phyloP scores from a whole-genome alignment of 2,888 invertebrate genomes.

The Drosophila austrosaltans region DNA sequence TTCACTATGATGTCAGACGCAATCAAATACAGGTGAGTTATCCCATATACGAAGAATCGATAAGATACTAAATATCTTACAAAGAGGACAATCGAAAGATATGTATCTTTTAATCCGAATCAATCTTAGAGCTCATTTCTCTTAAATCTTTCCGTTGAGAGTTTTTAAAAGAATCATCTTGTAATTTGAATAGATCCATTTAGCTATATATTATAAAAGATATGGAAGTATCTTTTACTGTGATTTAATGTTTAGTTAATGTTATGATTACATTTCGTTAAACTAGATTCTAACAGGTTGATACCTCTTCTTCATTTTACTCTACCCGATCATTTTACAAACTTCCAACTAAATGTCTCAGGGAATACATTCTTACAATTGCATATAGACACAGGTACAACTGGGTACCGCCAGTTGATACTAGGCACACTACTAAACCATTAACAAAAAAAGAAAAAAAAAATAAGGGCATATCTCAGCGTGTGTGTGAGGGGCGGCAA shows the following conservation, averaged over 20 bases:
- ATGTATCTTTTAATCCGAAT: no score
- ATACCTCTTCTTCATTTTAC: neutral
- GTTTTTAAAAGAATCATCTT: no score
- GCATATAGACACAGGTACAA: constrained; percentile 1
- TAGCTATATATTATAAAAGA: neutral
- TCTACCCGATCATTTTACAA: constrained; percentile 11
- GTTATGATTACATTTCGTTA: neutral
- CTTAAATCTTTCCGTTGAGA: no score
- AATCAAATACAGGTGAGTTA: constrained; percentile 91
- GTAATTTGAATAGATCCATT: no score
- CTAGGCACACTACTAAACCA: neutral
- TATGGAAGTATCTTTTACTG: neutral
- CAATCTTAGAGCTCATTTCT: no score
- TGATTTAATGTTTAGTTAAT: neutral
- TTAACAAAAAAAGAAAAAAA: constrained; percentile 39
- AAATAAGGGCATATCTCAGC: constrained; percentile 70
- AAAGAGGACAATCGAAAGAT: no score
- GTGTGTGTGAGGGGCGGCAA: constrained; percentile 49
- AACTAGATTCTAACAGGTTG: neutral
- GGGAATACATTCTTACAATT: constrained; percentile 1
- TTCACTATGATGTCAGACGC: constrained; percentile 95
- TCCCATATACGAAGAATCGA: neutral
- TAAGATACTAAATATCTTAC: neutral
- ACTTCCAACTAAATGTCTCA: constrained; percentile 4
- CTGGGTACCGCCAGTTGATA: neutral